Percentiles rank a stretch among this genome's conserved stretches.
Evolutionary conservation across 1,140 invertebrate genomes (phyloP).

Genomic region (Drosophila miranda): DNA sequence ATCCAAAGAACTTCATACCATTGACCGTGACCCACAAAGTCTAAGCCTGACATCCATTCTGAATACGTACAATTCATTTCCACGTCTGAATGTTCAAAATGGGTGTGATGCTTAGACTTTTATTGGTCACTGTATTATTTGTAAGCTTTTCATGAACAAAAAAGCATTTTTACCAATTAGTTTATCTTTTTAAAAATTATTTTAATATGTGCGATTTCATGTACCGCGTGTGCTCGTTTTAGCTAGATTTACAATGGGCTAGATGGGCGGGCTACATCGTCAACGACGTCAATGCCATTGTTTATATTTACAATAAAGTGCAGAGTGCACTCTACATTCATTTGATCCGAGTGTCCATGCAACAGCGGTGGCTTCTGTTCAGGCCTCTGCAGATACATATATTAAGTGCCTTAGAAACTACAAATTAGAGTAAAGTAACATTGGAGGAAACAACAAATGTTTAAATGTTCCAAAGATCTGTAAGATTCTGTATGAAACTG

Average conservation of each 20-base stretch:
- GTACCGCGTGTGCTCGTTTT: conserved; percentile 54
- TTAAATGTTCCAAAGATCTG: too few species aligned
- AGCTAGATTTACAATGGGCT: conserved; percentile 53
- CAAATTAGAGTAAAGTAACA: too few species aligned
- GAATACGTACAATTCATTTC: too few species aligned
- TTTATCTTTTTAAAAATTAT: conserved; percentile 1
- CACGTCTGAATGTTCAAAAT: not conserved
- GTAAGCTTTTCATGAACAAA: too few species aligned
- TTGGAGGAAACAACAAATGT: too few species aligned
- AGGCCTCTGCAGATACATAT: too few species aligned
- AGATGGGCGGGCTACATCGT: conserved; percentile 26
- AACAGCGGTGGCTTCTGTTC: not conserved
- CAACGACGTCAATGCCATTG: conserved; percentile 45
- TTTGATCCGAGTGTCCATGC: conserved; percentile 5
- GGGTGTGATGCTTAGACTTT: not conserved
- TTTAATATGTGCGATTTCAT: conserved; percentile 56
- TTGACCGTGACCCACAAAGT: too few species aligned
- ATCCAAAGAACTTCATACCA: not conserved
- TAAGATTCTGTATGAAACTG: conserved; percentile 8
- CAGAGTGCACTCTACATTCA: conserved; percentile 24
- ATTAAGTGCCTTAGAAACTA: too few species aligned
- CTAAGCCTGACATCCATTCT: too few species aligned
- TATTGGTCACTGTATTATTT: too few species aligned
- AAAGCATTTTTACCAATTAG: not conserved
- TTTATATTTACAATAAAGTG: conserved; percentile 67